These are phyloP conservation scores for Phoenicopterus ruber DNA, from an alignment of 2,113 vertebrate genomes.

Conservation along the genomic window DNA sequence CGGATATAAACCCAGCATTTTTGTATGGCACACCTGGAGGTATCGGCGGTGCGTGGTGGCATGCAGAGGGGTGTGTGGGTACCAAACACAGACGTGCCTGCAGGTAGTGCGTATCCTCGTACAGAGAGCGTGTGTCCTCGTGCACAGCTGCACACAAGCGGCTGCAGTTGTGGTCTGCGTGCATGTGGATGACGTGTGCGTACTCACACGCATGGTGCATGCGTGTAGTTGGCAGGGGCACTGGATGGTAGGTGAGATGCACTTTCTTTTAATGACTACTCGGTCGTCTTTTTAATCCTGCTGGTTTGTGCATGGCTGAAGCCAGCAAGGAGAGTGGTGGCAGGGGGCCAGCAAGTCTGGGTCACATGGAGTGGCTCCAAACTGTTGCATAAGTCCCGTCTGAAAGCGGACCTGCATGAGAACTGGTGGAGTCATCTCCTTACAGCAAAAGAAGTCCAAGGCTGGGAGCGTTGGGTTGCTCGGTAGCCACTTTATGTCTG, in stretches of 20 bases:
- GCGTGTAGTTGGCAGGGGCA: neutral
- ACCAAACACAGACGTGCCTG: rapidly evolving
- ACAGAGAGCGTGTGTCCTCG: rapidly evolving
- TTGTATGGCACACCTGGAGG: rapidly evolving
- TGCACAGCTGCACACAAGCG: neutral
- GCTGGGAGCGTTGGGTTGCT: neutral
- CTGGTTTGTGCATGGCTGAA: constrained; percentile 13
- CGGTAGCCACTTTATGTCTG: neutral
- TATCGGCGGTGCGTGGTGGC: rapidly evolving
- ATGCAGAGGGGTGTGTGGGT: rapidly evolving
- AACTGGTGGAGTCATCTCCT: constrained; percentile 17
- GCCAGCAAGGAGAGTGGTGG: constrained; percentile 39
- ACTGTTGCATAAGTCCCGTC: constrained; percentile 58
- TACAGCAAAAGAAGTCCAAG: neutral
- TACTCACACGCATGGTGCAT: rapidly evolving
- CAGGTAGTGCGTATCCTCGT: rapidly evolving
- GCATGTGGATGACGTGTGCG: rapidly evolving
- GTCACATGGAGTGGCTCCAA: constrained; percentile 64
- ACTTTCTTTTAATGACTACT: neutral
- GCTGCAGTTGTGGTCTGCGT: rapidly evolving
- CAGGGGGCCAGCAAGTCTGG: constrained; percentile 67
- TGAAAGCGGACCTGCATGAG: constrained; percentile 46
- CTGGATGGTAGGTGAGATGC: neutral
- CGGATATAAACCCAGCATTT: neutral
- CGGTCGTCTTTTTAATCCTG: neutral